Conservation (phyloP, 2,888 invertebrate genomes). For the Chymomyza fuscimana region DNA sequence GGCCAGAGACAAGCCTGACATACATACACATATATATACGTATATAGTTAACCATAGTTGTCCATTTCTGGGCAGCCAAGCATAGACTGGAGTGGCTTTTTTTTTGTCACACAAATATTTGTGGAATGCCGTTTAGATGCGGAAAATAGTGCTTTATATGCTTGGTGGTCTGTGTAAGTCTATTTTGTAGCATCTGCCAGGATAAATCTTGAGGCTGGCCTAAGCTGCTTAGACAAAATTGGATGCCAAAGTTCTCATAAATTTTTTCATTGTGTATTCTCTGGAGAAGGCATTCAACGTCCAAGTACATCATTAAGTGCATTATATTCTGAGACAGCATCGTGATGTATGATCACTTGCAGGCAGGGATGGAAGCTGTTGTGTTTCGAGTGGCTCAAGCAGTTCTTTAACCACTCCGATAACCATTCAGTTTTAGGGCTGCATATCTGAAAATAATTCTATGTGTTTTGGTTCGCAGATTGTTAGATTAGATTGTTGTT, state of each 20-base stretch:
- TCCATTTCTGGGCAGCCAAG: background rate
- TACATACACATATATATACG: background rate
- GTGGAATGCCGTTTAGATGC: background rate
- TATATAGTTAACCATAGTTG: background rate
- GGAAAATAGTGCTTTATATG: background rate
- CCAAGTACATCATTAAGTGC: background rate
- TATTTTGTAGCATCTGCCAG: background rate
- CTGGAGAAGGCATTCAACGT: background rate
- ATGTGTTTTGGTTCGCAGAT: too few relatives aligned
- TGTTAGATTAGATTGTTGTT: too few relatives aligned
- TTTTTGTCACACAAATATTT: background rate
- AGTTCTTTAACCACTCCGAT: too few relatives aligned
- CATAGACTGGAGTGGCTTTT: background rate
- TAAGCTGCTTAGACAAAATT: background rate
- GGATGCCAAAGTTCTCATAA: background rate
- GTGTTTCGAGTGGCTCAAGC: too few relatives aligned
- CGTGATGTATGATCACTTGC: background rate
- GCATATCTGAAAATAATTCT: too few relatives aligned
- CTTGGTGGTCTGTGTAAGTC: background rate
- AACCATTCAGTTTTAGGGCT: too few relatives aligned
- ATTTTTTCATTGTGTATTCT: background rate
- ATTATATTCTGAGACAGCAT: background rate
- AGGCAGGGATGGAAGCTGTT: background rate
- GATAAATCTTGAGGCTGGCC: background rate
- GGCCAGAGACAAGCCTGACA: constrained; percentile 15